Base-by-base conservation (phyloP, 2,888 invertebrate species). In the Ischnus inquisitorius region DNA sequence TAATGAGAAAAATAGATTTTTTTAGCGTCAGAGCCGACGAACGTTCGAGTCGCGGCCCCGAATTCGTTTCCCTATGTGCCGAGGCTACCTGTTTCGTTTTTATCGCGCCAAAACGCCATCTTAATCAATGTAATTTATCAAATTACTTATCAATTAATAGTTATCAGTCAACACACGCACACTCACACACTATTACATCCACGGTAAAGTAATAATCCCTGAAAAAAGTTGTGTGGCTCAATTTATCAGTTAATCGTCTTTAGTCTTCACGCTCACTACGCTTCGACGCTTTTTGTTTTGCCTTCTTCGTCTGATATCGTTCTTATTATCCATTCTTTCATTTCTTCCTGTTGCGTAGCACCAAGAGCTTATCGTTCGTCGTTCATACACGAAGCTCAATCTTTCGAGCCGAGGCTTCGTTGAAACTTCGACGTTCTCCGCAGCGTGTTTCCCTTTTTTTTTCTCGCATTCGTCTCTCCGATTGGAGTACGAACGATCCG, bases 121-220 rank as follows among this genome's bases (percentile, higher is more conserved):
- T 89, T 90, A 90, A 91, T 90, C 89, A 89, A 75, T 74, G 91
- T 91, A 92, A 92, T 88, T 86, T 88, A 85, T 85, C 75, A 85
- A 84, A 87, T 92, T 89, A 92, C 92, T 93, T 93, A 92, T 92
- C 87, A 91, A 92, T 92, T 93, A 93, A 92, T 92, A 92, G 89
- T 92, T 84, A 91, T 90, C 91, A 91, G 89, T 92, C 89, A 91
- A 91, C 92, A 92, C 92, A 91, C 91, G 90, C 92, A 91, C 92
- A 91, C 92, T 92, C 92, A 92, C 92, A 91, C 93, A 90, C 88
- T 89, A 91, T 92, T 92, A 92, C 93, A 93, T 92, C 87, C 92
- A 90, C 89, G 92, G 89, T 92, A 86, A 92, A 91, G 89, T 92
- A 92, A 91, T 90, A 92, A 91, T 93, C 92, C 92, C 92, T 92